Conservation (phyloP, 2,797 vertebrate genomes). For the Sebastes minor region DNA sequence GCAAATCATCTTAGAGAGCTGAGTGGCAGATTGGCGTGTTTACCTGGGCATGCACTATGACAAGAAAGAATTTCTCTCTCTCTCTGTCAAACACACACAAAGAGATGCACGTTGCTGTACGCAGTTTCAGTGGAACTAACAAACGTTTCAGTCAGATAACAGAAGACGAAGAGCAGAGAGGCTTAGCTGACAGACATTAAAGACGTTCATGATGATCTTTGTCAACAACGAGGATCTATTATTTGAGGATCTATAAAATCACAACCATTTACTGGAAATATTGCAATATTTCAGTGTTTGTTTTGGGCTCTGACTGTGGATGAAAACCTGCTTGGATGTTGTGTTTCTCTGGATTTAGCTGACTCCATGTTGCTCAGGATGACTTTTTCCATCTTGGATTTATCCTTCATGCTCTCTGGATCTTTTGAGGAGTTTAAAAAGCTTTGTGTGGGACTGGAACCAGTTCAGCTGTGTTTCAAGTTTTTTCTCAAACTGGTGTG, state of each 20-base stretch:
- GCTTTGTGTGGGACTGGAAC: neutral
- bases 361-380: neutral
- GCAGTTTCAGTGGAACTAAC: neutral
- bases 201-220: neutral
- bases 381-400: neutral
- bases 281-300: neutral
- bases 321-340: neutral
- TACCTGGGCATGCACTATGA: neutral
- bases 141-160: conserved; percentile 23
- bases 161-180: neutral
- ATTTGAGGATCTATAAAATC: neutral
- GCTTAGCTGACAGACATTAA: neutral
- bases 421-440: neutral
- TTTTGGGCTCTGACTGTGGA: neutral
- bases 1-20: conserved; percentile 6
- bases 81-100: neutral
- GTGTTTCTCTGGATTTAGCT: conserved; percentile 3
- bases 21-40: conserved; percentile 22
- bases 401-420: neutral
- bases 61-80: neutral
- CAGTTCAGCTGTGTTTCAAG: neutral
- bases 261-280: neutral
- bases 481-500: neutral
- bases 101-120: conserved; percentile 1
- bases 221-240: neutral